These are phyloP conservation scores for Philypnodon macrostomus DNA, from an alignment of 2,797 vertebrate genomes.

Conservation along the genomic window DNA sequence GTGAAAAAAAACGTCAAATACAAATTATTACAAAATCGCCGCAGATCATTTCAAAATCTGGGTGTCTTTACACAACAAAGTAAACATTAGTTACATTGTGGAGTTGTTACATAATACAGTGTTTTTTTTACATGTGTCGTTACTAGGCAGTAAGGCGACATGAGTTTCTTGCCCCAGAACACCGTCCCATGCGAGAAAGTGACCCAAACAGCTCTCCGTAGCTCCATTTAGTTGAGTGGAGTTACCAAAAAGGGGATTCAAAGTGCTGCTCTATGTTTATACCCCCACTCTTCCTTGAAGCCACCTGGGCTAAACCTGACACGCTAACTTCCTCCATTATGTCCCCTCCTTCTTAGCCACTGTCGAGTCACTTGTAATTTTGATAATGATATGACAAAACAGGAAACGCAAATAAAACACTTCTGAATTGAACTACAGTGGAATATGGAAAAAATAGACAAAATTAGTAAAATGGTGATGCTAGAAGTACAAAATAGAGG, in stretches of 20 bases:
- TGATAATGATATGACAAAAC: constrained; percentile 44
- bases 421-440: constrained; percentile 38
- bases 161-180: constrained; percentile 74
- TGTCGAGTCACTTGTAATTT: constrained; percentile 35
- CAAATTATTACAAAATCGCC: constrained; percentile 10
- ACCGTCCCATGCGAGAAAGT: constrained; percentile 38
- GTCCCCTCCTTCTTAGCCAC: constrained; percentile 33
- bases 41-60: constrained; percentile 13
- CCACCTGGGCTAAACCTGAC: constrained; percentile 42
- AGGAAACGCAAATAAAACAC: constrained; percentile 26
- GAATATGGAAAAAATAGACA: constrained; percentile 54
- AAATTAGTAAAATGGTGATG: constrained; percentile 42
- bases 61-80: constrained; percentile 14
- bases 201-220: constrained; percentile 30
- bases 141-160: constrained; percentile 73
- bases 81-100: constrained; percentile 20
- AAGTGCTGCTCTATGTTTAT: constrained; percentile 74
- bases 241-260: constrained; percentile 48
- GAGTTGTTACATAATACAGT: constrained; percentile 15
- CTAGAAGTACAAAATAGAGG: constrained; percentile 30
- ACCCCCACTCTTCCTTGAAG: constrained; percentile 65
- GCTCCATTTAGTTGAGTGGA: constrained; percentile 47
- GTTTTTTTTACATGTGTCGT: constrained; percentile 4
- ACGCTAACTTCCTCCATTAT: constrained; percentile 8
- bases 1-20: constrained; percentile 11